Evolutionary conservation across 2,888 invertebrate species (phyloP).

Genomic region (Morpho achilles): DNA sequence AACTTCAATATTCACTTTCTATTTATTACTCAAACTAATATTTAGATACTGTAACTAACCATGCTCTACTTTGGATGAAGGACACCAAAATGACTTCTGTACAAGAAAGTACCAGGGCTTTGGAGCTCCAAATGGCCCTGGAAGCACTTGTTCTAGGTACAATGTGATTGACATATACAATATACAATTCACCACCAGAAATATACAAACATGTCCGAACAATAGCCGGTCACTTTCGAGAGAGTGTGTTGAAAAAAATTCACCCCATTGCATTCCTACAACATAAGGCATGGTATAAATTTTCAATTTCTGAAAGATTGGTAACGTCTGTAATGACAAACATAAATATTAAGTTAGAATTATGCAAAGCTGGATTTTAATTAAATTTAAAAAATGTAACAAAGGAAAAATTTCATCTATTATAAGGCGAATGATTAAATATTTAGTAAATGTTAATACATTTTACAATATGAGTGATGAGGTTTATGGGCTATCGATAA

Average conservation of each 20-base stretch:
- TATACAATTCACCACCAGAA: conserved; percentile 84
- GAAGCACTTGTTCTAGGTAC: conserved; percentile 92
- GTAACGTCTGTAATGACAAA: no score
- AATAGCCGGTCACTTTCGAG: conserved; percentile 82
- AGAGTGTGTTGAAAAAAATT: conserved; percentile 80
- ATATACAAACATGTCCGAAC: conserved; percentile 84
- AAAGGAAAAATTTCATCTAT: no score
- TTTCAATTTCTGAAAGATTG: no score
- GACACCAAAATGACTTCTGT: conserved; percentile 77
- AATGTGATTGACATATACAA: conserved; percentile 87
- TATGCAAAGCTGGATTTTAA: no score
- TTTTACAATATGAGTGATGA: no score
- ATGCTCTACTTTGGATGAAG: conserved; percentile 23
- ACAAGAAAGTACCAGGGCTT: conserved; percentile 90
- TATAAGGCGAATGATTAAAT: no score
- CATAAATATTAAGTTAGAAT: no score
- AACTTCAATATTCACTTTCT: no score
- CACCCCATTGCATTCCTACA: conserved; percentile 81
- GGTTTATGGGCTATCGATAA: no score
- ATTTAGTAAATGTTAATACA: no score
- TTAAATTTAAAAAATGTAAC: no score
- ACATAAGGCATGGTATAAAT: neutral
- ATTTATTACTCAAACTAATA: no score
- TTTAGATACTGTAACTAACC: conserved; percentile 8
- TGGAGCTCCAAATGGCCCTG: conserved; percentile 92